Conservation (phyloP, 2,888 invertebrate species). For the Miltochrista miniata region DNA sequence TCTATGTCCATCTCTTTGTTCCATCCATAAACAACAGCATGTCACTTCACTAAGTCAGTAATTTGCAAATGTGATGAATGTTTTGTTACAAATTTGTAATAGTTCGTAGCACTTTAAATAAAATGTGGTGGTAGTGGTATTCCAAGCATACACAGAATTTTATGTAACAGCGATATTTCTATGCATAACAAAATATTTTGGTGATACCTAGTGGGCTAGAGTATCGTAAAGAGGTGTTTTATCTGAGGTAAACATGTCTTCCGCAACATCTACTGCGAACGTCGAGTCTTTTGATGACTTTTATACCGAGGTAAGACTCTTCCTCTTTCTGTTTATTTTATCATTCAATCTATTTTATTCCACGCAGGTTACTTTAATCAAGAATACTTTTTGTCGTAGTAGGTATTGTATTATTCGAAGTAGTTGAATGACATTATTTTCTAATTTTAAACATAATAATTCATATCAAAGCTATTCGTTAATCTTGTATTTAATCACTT, state of each 20-base stretch:
- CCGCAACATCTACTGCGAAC: constrained; percentile 67
- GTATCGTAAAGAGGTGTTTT: constrained; percentile 3
- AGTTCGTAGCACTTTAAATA: neutral
- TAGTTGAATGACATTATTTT: neutral
- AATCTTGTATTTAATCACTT: too few relatives aligned
- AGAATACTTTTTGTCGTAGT: too few relatives aligned
- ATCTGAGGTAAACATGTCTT: constrained; percentile 45
- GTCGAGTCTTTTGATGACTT: constrained; percentile 91
- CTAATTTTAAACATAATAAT: too few relatives aligned
- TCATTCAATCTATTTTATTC: too few relatives aligned
- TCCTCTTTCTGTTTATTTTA: neutral
- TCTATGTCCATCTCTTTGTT: too few relatives aligned
- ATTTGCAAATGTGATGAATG: neutral
- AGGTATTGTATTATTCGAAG: neutral
- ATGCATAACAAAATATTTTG: neutral
- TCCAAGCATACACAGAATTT: neutral
- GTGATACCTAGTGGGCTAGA: neutral
- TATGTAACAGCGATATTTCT: neutral
- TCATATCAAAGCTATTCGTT: neutral
- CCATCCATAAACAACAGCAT: too few relatives aligned
- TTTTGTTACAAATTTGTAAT: neutral
- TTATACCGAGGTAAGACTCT: constrained; percentile 88
- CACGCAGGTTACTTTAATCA: too few relatives aligned
- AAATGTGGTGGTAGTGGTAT: neutral
- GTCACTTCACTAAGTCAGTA: too few relatives aligned